Evolutionary conservation across 2,888 invertebrate species (phyloP).

Genomic region (Adineta ricciae): DNA sequence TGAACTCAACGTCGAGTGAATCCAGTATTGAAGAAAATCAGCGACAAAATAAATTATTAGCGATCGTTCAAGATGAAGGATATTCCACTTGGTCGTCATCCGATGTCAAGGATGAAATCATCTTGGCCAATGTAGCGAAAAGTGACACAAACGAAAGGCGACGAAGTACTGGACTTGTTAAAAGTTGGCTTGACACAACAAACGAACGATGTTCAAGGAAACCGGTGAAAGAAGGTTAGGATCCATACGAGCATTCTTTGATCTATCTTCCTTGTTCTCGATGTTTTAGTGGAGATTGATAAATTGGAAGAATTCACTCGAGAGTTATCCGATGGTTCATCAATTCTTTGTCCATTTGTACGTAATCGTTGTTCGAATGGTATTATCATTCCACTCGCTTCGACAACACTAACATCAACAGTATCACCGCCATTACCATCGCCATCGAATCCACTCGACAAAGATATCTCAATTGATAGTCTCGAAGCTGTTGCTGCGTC

Average conservation of each 20-base stretch:
- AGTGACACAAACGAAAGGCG: not conserved
- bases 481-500: not conserved
- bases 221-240: constrained; percentile 19
- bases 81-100: constrained; percentile 16
- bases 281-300: not conserved
- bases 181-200: constrained; percentile 8
- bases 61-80: not conserved
- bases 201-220: not conserved
- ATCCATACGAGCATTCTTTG: too few relatives aligned
- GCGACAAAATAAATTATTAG: not conserved
- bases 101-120: not conserved
- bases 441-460: not conserved
- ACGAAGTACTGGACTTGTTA: not conserved
- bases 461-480: constrained; percentile 19
- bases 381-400: not conserved
- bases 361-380: not conserved
- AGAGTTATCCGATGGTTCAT: not conserved
- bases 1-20: constrained; percentile 21
- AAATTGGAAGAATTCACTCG: not conserved
- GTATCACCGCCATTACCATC: not conserved
- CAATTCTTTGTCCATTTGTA: constrained; percentile 13
- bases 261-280: too few relatives aligned
- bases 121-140: not conserved
- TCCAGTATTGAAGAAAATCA: constrained; percentile 21
- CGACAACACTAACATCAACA: not conserved